Evolutionary conservation across 1,140 invertebrate genomes (phyloP).

Genomic region (Lepidurus arcticus): DNA sequence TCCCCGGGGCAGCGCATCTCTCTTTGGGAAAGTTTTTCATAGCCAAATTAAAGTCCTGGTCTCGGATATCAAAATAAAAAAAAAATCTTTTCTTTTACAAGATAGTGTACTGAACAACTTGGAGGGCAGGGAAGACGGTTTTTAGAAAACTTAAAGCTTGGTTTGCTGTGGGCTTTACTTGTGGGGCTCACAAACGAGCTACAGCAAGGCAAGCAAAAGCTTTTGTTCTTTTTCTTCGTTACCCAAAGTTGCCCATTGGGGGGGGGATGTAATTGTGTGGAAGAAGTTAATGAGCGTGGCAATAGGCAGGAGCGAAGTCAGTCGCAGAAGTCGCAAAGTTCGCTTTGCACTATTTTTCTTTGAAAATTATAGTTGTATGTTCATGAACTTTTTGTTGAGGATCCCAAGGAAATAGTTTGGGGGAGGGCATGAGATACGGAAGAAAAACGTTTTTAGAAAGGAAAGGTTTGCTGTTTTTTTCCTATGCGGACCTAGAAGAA

Average conservation of each 20-base stretch:
- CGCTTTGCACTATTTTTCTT: too few relatives aligned
- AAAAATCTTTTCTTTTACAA: background rate
- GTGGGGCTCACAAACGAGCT: background rate
- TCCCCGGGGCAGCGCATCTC: background rate
- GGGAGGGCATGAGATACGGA: too few relatives aligned
- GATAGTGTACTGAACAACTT: conserved; percentile 12
- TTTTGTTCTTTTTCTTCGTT: background rate
- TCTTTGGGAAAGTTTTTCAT: background rate
- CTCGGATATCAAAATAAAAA: background rate
- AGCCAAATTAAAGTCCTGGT: background rate
- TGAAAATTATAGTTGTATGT: too few relatives aligned
- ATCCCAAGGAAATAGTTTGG: too few relatives aligned
- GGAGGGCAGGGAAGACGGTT: background rate
- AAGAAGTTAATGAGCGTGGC: conserved; percentile 19
- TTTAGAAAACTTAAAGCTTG: background rate
- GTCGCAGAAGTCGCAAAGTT: background rate
- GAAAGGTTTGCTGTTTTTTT: too few relatives aligned
- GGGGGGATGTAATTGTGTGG: background rate
- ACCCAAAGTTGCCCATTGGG: background rate
- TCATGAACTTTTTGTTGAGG: too few relatives aligned
- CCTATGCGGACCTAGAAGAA: too few relatives aligned
- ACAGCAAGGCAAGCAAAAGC: background rate
- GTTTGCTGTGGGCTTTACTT: conserved; percentile 1
- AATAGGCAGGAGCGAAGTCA: background rate
- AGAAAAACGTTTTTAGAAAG: too few relatives aligned